Evolutionary conservation across 2,888 invertebrate species (phyloP), one percentile per base, ranked within the genome.

Genomic region (Hyalella azteca): DNA sequence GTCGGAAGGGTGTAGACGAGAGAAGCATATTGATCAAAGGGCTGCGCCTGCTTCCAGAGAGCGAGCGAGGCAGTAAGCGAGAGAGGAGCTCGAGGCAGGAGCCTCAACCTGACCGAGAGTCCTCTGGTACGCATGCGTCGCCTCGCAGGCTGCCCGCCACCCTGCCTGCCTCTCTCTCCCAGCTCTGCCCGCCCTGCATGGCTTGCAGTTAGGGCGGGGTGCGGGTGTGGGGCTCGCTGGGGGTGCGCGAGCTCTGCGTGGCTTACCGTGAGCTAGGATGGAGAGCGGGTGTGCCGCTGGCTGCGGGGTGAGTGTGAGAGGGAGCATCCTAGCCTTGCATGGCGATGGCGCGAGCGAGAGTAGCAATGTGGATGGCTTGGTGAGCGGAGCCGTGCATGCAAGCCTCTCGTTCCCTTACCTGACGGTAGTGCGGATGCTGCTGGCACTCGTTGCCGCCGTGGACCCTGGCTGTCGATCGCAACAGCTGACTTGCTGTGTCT

Each of bases 1-100:
- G 45, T 36, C 66, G n/a, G 66, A 36, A 66, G 66, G 66, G 66
- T 66, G 22, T 66, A 66, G 66, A 36, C 36, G 66, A 66, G 66
- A 36, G 66, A 36, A 66, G 36, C 66, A 66, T 66, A 66, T 66
- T 66, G 66, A 66, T 66, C 66, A 66, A 66, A 66, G 66, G 66
- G 66, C 66, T 39, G 66, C 36, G 66, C 36, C 66, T 36, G 66
- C 66, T 66, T 32, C 66, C 36, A 75, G 75, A 75, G 75, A 75
- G 75, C 40, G 39, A 73, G 73, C 32, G 19, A 66, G 73, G 13
- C 41, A 2, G 41, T 9, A n/a, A 4, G 75, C n/a, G 75, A 66
- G 66, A 29, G 66, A 9, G 36, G 73, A 36, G 73, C 36, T 39
- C 36, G 73, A 36, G 22, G 36, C 4, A 9, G n/a, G 15, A 36